Evolutionary conservation across 2,797 vertebrate species (phyloP).

Genomic region (Ctenochaetus hawaiiensis): DNA sequence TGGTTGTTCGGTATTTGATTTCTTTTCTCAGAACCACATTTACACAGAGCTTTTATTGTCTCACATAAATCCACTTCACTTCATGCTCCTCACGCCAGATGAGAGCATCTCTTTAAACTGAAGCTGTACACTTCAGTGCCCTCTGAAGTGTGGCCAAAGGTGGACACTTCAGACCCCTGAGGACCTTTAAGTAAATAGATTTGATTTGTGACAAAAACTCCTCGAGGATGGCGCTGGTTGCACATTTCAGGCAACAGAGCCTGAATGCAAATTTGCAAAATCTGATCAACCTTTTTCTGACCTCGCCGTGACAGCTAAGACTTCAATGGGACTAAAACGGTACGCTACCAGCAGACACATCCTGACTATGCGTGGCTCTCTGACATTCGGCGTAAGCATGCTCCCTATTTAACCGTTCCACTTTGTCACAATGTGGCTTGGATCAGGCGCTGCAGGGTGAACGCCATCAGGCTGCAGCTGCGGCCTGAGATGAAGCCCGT

Average conservation of each 20-base stretch:
- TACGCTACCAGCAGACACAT: neutral
- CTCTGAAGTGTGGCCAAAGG: neutral
- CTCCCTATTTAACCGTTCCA: slow-evolving; percentile 32
- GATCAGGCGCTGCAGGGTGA: slow-evolving; percentile 9
- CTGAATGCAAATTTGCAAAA: slow-evolving; percentile 13
- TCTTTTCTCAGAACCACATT: neutral
- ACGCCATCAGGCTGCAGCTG: slow-evolving; percentile 25
- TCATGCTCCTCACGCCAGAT: neutral
- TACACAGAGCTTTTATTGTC: neutral
- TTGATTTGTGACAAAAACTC: slow-evolving; percentile 12
- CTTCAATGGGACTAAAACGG: slow-evolving; percentile 16
- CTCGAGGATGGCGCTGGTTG: neutral
- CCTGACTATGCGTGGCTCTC: slow-evolving; percentile 15
- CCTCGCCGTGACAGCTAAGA: neutral
- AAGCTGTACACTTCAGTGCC: neutral
- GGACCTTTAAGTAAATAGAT: neutral
- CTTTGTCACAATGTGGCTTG: slow-evolving; percentile 42
- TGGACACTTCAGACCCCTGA: neutral
- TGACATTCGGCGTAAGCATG: slow-evolving; percentile 33
- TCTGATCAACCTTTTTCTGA: neutral
- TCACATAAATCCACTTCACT: neutral
- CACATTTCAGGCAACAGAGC: neutral
- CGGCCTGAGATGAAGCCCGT: neutral
- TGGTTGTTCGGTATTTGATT: neutral
- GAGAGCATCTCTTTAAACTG: neutral